Percentiles rank a stretch among this genome's conserved stretches.
These are phyloP conservation scores for Euleptes europaea DNA, from an alignment of 2,113 vertebrate genomes.

Conservation along the genomic window DNA sequence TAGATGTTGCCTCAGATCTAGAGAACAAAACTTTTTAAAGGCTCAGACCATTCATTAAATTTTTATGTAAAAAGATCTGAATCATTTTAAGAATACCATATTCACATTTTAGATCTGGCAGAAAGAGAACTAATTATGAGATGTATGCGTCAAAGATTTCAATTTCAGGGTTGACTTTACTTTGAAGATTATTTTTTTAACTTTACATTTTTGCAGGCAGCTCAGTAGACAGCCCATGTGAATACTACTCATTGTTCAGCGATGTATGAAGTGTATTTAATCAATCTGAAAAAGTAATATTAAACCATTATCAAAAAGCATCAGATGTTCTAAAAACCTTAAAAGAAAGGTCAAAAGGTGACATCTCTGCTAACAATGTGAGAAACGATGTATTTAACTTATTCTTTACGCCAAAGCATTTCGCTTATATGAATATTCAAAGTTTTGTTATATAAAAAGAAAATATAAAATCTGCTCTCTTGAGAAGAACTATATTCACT, in stretches of 20 bases:
- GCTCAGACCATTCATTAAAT: conserved; percentile 61
- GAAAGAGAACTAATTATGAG: conserved; percentile 84
- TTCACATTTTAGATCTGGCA: conserved; percentile 75
- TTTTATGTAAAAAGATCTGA: conserved; percentile 47
- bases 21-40: conserved; percentile 24
- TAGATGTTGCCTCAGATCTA: conserved; percentile 18
- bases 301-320: conserved; percentile 76
- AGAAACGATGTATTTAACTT: conserved; percentile 75
- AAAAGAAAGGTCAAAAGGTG: conserved; percentile 77
- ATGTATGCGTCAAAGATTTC: conserved; percentile 87
- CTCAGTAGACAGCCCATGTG: conserved; percentile 76
- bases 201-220: conserved; percentile 80
- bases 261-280: conserved; percentile 82
- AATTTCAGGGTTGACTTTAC: conserved; percentile 90
- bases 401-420: conserved; percentile 64
- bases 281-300: conserved; percentile 80
- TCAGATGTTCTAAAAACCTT: conserved; percentile 73
- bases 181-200: conserved; percentile 82
- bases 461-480: conserved; percentile 10
- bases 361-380: conserved; percentile 67
- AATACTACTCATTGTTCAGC: conserved; percentile 78
- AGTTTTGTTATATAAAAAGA: conserved; percentile 46
- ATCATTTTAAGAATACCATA: conserved; percentile 68
- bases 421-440: conserved; percentile 21
- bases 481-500: conserved; percentile 4